A percentile compares a stretch with the other conserved stretches of the same genome.
These are phyloP conservation scores for Epinotia brunnichana DNA, from an alignment of 2,888 invertebrate species.

Conservation along the genomic window DNA sequence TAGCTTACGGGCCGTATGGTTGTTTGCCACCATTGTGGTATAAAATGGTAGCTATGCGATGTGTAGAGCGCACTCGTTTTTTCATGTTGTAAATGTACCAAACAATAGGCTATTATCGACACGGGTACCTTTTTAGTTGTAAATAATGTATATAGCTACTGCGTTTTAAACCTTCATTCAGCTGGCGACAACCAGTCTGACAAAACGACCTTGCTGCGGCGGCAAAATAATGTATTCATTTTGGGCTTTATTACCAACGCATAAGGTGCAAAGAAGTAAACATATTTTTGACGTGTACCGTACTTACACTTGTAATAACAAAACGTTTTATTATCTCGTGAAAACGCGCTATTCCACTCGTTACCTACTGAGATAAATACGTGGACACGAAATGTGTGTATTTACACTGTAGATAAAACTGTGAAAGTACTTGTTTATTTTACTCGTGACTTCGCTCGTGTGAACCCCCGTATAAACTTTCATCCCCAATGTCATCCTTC, in stretches of 20 bases:
- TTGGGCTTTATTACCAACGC: neutral
- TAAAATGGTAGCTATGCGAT: too few species aligned
- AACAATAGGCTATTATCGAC: too few species aligned
- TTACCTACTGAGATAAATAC: slow-evolving; percentile 12
- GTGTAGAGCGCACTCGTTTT: too few species aligned
- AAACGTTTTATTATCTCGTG: slow-evolving; percentile 21
- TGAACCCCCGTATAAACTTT: too few species aligned
- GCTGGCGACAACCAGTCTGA: slow-evolving; percentile 3
- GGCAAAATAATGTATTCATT: neutral
- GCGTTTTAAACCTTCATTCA: neutral
- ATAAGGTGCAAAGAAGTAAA: neutral
- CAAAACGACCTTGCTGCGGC: neutral
- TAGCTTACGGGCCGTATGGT: too few species aligned
- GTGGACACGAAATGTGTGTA: neutral
- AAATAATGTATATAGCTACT: neutral
- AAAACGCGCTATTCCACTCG: slow-evolving; percentile 3
- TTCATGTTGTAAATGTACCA: too few species aligned
- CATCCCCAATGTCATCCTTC: too few species aligned
- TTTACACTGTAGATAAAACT: neutral
- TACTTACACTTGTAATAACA: slow-evolving; percentile 7
- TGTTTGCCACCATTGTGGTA: too few species aligned
- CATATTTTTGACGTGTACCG: neutral
- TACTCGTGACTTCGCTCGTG: too few species aligned
- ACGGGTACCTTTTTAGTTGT: neutral
- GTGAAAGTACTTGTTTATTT: too few species aligned